Percentiles rank a stretch among this genome's conserved stretches.
phyloP scores from a whole-genome alignment of 2,888 invertebrate species.

The Pandemis corylana region DNA sequence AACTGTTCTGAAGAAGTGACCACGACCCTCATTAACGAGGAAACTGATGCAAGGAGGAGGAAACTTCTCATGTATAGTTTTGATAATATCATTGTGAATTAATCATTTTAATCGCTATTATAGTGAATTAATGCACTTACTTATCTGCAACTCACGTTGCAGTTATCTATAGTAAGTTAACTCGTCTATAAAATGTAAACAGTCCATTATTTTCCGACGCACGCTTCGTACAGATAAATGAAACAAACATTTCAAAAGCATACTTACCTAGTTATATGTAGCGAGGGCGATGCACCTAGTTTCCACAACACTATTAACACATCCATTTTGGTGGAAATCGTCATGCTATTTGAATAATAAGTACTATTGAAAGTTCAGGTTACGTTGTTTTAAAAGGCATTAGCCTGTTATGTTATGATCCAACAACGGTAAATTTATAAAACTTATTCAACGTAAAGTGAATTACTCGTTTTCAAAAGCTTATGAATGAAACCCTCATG shows the following conservation, averaged over 20 bases:
- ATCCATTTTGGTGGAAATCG: constrained; percentile 16
- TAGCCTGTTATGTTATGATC: neutral
- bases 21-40: too few relatives aligned
- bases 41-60: too few relatives aligned
- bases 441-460: neutral
- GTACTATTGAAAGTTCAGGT: neutral
- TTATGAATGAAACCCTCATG: neutral
- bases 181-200: constrained; percentile 52
- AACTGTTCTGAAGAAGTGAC: too few relatives aligned
- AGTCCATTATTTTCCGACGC: constrained; percentile 47
- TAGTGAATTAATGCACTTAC: constrained; percentile 19
- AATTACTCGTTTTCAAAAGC: neutral
- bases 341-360: constrained; percentile 10
- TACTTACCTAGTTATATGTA: neutral
- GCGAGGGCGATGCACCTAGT: constrained; percentile 44
- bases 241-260: constrained; percentile 31
- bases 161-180: constrained; percentile 20
- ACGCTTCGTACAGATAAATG: constrained; percentile 40
- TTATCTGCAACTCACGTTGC: constrained; percentile 33
- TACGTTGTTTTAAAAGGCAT: neutral
- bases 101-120: constrained; percentile 16
- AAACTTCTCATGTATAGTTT: constrained; percentile 4
- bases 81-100: constrained; percentile 21
- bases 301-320: constrained; percentile 32
- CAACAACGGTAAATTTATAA: neutral